A percentile compares a stretch with the other conserved stretches of the same genome.
These are phyloP conservation scores for Entelurus aequoreus DNA, from an alignment of 2,113 vertebrate genomes.

Conservation along the genomic window DNA sequence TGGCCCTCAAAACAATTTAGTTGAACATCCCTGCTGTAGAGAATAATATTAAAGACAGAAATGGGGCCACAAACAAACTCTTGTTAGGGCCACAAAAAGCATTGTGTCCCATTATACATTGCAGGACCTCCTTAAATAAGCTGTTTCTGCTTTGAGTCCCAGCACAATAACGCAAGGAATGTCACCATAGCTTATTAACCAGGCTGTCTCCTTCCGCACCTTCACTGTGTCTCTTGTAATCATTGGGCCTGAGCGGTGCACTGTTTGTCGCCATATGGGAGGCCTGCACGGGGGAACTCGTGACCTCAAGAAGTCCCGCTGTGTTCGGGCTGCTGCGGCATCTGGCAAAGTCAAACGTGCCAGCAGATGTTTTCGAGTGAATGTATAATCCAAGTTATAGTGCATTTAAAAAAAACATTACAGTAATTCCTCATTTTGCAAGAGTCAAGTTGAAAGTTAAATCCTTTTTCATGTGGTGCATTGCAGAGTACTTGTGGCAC, in stretches of 20 bases:
- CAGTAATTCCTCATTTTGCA: constrained; percentile 1
- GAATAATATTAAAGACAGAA: no score
- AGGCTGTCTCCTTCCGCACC: constrained; percentile 5
- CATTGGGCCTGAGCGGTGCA: neutral
- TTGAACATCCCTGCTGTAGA: no score
- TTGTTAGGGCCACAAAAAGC: no score
- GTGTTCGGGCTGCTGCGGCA: constrained; percentile 1
- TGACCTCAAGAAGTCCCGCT: constrained; percentile 1
- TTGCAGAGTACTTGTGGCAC: neutral
- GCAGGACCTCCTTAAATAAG: no score
- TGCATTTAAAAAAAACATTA: neutral
- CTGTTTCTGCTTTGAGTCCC: neutral
- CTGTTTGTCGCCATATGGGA: constrained; percentile 20
- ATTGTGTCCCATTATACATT: no score
- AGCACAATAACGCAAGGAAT: neutral
- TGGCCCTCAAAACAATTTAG: no score
- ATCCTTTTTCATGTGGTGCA: neutral
- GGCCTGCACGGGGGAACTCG: constrained; percentile 19
- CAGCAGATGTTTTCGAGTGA: neutral
- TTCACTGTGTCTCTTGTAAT: constrained; percentile 11
- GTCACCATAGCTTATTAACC: neutral
- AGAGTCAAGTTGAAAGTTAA: neutral
- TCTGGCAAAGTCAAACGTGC: constrained; percentile 13
- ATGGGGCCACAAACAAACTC: no score
- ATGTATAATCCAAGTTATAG: neutral